Evolutionary conservation across 2,113 vertebrate genomes (phyloP).

Genomic region (Scartelaos histophorus): DNA sequence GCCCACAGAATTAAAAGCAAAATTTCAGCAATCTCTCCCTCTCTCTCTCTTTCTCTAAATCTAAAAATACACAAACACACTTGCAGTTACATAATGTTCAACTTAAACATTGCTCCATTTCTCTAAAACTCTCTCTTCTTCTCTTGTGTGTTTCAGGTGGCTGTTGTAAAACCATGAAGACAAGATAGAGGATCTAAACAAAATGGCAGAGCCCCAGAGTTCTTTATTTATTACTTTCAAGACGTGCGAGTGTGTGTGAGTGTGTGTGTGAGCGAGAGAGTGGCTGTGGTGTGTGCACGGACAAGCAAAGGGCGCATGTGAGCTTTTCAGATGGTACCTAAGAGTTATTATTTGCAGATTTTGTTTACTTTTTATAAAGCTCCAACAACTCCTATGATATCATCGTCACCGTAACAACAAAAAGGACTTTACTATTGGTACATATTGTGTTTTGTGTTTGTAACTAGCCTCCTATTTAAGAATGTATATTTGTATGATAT

Average conservation of each 20-base stretch:
- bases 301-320: conserved; percentile 31
- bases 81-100: neutral
- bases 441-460: conserved; percentile 73
- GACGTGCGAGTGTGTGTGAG: conserved; percentile 20
- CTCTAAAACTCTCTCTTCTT: neutral
- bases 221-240: conserved; percentile 70
- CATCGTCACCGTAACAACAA: conserved; percentile 57
- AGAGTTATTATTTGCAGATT: conserved; percentile 63
- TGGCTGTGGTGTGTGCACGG: conserved; percentile 24
- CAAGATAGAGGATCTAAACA: conserved; percentile 42
- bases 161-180: conserved; percentile 38
- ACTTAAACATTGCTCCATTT: neutral
- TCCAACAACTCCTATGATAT: conserved; percentile 60
- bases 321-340: conserved; percentile 49
- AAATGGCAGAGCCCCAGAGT: conserved; percentile 53
- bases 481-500: conserved; percentile 77
- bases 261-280: conserved; percentile 13
- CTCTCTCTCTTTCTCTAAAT: neutral
- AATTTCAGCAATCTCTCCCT: neutral
- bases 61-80: neutral
- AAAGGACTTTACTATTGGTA: conserved; percentile 59
- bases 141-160: conserved; percentile 59
- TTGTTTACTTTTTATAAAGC: conserved; percentile 72
- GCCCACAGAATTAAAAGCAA: neutral
- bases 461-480: conserved; percentile 73